phyloP scores from a whole-genome alignment of 2,797 vertebrate genomes.

The Sphaeramia orbicularis region DNA sequence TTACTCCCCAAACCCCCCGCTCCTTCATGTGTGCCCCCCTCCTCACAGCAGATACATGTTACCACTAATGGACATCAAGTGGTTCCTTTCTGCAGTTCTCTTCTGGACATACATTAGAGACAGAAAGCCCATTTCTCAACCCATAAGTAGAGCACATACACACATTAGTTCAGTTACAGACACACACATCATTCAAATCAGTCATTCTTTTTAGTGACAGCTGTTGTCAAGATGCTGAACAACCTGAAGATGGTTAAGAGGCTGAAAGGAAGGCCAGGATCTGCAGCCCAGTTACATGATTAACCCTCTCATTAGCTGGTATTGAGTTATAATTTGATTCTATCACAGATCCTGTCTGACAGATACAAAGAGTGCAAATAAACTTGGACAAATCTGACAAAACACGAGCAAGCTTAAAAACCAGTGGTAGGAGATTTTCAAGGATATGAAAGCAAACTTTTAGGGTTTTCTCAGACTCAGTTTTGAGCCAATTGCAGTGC shows the following conservation, averaged over 20 bases:
- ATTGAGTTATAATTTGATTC: conserved; percentile 27
- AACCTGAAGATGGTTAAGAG: conserved; percentile 79
- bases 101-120: conserved; percentile 79
- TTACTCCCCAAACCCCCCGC: conserved; percentile 45
- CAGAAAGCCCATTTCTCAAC: conserved; percentile 70
- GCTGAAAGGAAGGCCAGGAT: conserved; percentile 78
- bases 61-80: conserved; percentile 88
- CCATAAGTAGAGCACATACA: conserved; percentile 67
- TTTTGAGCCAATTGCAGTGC: conserved; percentile 7
- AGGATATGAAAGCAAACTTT: conserved; percentile 21
- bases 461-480: conserved; percentile 3
- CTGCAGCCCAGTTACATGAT: conserved; percentile 75
- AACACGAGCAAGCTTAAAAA: background rate
- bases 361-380: background rate
- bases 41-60: conserved; percentile 78
- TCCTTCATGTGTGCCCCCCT: conserved; percentile 61
- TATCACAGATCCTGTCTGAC: background rate
- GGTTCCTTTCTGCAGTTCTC: conserved; percentile 73
- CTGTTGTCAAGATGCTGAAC: conserved; percentile 74
- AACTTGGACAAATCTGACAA: background rate
- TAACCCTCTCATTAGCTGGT: conserved; percentile 31
- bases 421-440: conserved; percentile 1
- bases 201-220: conserved; percentile 38
- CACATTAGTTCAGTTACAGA: background rate
- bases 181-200: conserved; percentile 19